Evolutionary conservation across 23 tunicate genomes (phyloP).

Genomic region (Diplosoma virens): DNA sequence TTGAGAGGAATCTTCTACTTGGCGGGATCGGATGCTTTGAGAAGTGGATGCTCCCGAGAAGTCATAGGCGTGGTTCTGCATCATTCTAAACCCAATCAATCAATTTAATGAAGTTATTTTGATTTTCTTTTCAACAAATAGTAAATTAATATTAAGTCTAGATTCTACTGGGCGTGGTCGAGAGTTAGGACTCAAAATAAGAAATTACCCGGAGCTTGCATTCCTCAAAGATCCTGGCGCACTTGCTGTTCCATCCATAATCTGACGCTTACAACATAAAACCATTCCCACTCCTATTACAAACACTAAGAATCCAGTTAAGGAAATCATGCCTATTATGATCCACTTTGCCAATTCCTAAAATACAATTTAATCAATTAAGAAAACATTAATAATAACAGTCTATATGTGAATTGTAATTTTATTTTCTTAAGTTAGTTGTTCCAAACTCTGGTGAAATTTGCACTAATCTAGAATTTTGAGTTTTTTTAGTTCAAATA

Average conservation of each 20-base stretch:
- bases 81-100: constrained; percentile 10
- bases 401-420: too few relatives aligned
- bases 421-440: too few relatives aligned
- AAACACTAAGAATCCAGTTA: constrained; percentile 36
- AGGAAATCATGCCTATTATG: constrained; percentile 49
- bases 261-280: constrained; percentile 45
- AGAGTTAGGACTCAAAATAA: not conserved
- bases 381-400: not conserved
- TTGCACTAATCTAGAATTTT: not conserved
- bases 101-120: not conserved
- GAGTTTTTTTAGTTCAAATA: not conserved
- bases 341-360: constrained; percentile 70
- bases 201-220: constrained; percentile 24
- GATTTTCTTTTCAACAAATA: not conserved
- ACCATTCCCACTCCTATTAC: constrained; percentile 35
- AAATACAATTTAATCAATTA: not conserved
- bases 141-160: not conserved
- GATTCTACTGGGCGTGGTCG: too few relatives aligned
- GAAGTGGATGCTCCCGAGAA: constrained; percentile 58
- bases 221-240: constrained; percentile 43
- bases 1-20: constrained; percentile 56
- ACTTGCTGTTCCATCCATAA: not conserved
- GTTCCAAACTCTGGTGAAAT: not conserved
- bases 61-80: constrained; percentile 70
- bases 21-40: constrained; percentile 66